These are phyloP conservation scores for Dreissena polymorpha DNA, from an alignment of 1,140 invertebrate genomes.

Conservation along the genomic window DNA sequence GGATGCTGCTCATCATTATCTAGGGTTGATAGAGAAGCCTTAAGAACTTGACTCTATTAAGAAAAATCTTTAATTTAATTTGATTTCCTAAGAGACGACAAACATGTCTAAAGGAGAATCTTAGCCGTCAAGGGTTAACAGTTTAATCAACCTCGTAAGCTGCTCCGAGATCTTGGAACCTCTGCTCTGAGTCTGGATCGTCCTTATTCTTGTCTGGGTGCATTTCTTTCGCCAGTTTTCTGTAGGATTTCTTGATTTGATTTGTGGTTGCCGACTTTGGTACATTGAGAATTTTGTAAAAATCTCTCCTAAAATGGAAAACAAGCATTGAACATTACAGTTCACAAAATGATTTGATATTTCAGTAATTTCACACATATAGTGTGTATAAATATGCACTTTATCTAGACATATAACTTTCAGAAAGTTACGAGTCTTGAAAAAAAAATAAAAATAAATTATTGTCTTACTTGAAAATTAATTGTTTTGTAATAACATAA, in stretches of 20 bases:
- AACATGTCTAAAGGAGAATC: no score
- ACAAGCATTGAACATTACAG: background rate
- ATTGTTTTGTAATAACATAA: background rate
- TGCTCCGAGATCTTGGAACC: constrained; percentile 96
- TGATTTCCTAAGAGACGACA: no score
- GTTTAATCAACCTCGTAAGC: constrained; percentile 91
- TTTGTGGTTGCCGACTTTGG: constrained; percentile 91
- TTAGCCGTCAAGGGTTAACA: no score
- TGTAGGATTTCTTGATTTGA: constrained; percentile 99
- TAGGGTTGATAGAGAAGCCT: no score
- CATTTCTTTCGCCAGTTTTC: constrained; percentile 95
- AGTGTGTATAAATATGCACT: background rate
- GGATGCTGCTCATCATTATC: no score
- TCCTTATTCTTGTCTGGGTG: constrained; percentile 99
- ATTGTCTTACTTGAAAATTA: background rate
- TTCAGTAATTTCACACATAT: background rate
- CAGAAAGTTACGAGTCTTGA: background rate
- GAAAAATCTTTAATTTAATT: no score
- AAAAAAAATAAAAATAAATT: background rate
- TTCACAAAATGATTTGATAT: background rate
- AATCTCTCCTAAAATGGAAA: constrained; percentile 88
- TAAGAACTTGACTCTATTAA: no score
- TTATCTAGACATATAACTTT: background rate
- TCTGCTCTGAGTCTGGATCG: constrained; percentile 95
- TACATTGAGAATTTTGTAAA: constrained; percentile 96